phyloP scores from a whole-genome alignment of 2,888 invertebrate species.

The Aelia acuminata region DNA sequence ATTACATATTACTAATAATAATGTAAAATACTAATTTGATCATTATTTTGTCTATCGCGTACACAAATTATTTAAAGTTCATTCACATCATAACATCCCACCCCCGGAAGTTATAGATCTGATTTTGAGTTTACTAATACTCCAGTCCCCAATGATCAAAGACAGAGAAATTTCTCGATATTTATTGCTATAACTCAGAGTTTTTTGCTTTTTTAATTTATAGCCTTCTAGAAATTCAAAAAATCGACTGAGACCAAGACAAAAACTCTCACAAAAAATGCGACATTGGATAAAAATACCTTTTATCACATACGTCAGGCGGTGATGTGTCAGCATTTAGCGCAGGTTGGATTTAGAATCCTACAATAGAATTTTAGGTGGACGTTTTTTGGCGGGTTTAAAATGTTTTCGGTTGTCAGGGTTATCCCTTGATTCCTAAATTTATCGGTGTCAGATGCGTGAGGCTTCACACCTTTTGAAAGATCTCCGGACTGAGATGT shows the following conservation, averaged over 20 bases:
- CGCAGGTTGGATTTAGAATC: constrained; percentile 45
- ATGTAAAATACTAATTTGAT: no score
- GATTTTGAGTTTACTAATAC: background rate
- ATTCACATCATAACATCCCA: no score
- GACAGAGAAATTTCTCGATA: background rate
- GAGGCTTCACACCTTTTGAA: background rate
- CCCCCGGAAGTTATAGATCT: background rate
- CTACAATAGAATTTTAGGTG: constrained; percentile 49
- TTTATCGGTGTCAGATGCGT: constrained; percentile 33
- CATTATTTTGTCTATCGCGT: no score
- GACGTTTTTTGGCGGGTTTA: constrained; percentile 19
- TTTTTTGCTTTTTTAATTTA: constrained; percentile 16
- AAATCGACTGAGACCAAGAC: background rate
- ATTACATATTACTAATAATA: no score
- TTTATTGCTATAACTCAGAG: background rate
- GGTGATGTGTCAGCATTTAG: constrained; percentile 16
- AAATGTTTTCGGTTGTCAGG: background rate
- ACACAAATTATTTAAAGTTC: no score
- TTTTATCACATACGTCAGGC: constrained; percentile 36
- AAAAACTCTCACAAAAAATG: background rate
- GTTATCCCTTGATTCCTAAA: constrained; percentile 32
- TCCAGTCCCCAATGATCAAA: background rate
- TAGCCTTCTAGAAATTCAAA: background rate
- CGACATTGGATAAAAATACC: constrained; percentile 40
- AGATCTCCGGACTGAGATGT: background rate